Conservation (phyloP, 1,140 invertebrate species). For the Drosophila grimshawi region DNA sequence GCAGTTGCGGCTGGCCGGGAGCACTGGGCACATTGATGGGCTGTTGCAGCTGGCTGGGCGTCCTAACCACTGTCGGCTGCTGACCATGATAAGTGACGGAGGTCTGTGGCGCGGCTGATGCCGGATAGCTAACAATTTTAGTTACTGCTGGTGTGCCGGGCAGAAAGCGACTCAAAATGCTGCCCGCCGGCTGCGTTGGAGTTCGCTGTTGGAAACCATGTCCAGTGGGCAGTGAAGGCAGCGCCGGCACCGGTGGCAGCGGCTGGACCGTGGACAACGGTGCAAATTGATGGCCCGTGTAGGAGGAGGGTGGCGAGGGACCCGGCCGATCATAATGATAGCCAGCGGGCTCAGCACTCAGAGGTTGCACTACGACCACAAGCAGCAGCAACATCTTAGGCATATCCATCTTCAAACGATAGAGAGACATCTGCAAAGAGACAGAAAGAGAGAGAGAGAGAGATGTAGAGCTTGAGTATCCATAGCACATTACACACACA, state of each 20-base stretch:
- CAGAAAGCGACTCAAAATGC: conserved; percentile 44
- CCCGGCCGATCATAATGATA: conserved; percentile 73
- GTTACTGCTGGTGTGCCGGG: conserved; percentile 14
- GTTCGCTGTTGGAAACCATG: conserved; percentile 45
- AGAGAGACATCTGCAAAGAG: conserved; percentile 52
- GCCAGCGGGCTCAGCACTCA: conserved; percentile 43
- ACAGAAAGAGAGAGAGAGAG: background rate
- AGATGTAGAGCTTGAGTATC: background rate
- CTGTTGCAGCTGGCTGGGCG: conserved; percentile 35
- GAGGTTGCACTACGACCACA: conserved; percentile 4
- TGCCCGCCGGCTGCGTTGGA: conserved; percentile 33
- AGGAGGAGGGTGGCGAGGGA: conserved; percentile 34
- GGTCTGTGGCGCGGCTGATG: conserved; percentile 32
- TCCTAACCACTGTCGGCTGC: conserved; percentile 25
- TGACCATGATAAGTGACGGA: conserved; percentile 63
- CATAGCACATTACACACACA: conserved; percentile 10
- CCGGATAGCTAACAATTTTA: conserved; percentile 8
- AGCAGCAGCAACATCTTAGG: conserved; percentile 34
- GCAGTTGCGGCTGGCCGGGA: conserved; percentile 36
- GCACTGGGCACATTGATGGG: conserved; percentile 18
- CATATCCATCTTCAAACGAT: conserved; percentile 16
- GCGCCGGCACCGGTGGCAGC: conserved; percentile 65
- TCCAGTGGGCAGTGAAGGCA: conserved; percentile 66
- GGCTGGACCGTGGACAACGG: conserved; percentile 69
- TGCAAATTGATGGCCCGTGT: conserved; percentile 64